These are phyloP conservation scores for Tenualosa ilisha DNA, from an alignment of 2,797 vertebrate genomes.

Conservation along the genomic window DNA sequence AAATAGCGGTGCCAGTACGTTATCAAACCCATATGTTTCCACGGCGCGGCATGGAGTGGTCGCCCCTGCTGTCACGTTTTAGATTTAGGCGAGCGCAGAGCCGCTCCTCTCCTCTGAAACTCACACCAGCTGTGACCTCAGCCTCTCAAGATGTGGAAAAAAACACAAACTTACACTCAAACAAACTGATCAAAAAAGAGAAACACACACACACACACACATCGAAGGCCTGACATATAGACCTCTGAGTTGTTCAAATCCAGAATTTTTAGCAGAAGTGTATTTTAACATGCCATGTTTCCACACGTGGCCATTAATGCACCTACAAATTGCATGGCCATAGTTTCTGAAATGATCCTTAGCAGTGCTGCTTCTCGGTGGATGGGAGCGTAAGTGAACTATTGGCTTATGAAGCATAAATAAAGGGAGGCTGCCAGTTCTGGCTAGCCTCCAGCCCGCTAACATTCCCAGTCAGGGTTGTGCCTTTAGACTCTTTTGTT, in stretches of 20 bases:
- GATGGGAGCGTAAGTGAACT: conserved; percentile 30
- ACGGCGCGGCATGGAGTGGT: conserved; percentile 34
- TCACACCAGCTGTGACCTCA: conserved; percentile 38
- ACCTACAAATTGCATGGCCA: conserved; percentile 2
- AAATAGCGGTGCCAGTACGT: conserved; percentile 47
- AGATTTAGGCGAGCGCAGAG: conserved; percentile 24
- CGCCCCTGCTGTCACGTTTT: conserved; percentile 35
- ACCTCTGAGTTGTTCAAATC: not conserved
- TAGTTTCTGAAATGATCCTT: conserved; percentile 39
- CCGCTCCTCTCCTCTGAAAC: conserved; percentile 21
- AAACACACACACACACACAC: conserved; percentile 25
- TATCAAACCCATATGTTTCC: conserved; percentile 63
- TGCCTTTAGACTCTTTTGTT: conserved; percentile 40
- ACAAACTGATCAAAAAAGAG: conserved; percentile 18
- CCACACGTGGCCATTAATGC: conserved; percentile 10
- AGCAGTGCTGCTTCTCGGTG: conserved; percentile 39
- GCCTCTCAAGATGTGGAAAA: conserved; percentile 38
- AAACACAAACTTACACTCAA: conserved; percentile 39
- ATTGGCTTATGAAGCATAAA: conserved; percentile 46
- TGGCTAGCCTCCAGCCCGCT: conserved; percentile 48
- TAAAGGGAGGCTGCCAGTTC: conserved; percentile 37
- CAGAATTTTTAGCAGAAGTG: not conserved
- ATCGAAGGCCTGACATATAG: not conserved
- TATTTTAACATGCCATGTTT: not conserved
- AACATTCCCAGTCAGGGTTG: conserved; percentile 52